Conservation (phyloP, 2,113 vertebrate species). For the Dissostichus mawsoni region DNA sequence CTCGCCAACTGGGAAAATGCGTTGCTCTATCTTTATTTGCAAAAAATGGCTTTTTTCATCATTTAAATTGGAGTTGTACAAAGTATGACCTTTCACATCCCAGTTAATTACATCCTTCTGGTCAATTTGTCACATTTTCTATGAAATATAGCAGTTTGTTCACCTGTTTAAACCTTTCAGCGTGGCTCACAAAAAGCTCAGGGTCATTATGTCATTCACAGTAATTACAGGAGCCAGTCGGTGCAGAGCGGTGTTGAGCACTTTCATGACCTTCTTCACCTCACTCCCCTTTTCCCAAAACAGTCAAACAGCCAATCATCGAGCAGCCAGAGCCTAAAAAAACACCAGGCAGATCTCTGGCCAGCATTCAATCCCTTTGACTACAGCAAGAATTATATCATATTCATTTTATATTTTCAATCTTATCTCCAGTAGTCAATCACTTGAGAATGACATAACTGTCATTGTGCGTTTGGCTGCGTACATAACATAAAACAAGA, state of each 20-base stretch:
- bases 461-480: constrained; percentile 24
- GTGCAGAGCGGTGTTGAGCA: background rate
- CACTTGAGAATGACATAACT: constrained; percentile 13
- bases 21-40: background rate
- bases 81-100: background rate
- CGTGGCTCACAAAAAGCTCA: background rate
- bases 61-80: background rate
- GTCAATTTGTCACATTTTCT: background rate
- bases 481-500: constrained; percentile 51
- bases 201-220: constrained; percentile 27
- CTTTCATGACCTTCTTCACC: constrained; percentile 19
- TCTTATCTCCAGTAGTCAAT: constrained; percentile 21
- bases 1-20: background rate
- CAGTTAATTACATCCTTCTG: background rate
- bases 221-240: constrained; percentile 26
- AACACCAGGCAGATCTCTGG: background rate
- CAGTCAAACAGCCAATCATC: constrained; percentile 11
- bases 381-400: constrained; percentile 12
- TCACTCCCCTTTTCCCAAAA: background rate
- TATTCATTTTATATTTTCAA: constrained; percentile 1
- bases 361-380: constrained; percentile 6
- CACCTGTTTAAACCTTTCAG: background rate
- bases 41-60: background rate
- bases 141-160: constrained; percentile 1
- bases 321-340: constrained; percentile 9